Conservation (phyloP, 2,113 vertebrate genomes). For the Peucedramus taeniatus region DNA sequence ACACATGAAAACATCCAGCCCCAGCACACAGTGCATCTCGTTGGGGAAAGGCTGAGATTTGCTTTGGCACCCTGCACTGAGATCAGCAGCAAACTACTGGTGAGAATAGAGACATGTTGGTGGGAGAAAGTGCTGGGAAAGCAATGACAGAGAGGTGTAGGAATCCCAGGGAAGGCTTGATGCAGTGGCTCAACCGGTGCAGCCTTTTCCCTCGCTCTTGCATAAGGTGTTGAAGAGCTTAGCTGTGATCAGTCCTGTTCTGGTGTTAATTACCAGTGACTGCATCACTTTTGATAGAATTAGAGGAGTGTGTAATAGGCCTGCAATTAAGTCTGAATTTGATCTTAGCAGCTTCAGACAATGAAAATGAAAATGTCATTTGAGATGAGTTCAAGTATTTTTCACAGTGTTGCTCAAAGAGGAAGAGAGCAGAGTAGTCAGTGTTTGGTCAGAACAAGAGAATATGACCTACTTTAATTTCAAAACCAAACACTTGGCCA, state of each 20-base stretch:
- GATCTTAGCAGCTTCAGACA: slow-evolving; percentile 27
- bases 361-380: background rate
- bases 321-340: slow-evolving; percentile 27
- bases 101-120: background rate
- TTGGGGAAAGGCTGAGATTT: background rate
- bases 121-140: background rate
- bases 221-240: background rate
- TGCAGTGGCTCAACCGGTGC: fast-evolving
- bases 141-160: background rate
- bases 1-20: background rate
- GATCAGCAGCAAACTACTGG: background rate
- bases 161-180: slow-evolving; percentile 28
- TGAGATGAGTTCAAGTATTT: background rate
- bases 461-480: background rate
- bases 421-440: background rate
- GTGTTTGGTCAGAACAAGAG: background rate
- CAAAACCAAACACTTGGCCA: background rate
- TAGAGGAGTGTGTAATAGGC: background rate
- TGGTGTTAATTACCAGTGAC: slow-evolving; percentile 14
- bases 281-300: background rate
- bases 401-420: background rate
- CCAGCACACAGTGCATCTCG: fast-evolving
- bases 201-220: background rate
- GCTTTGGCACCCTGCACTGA: background rate
- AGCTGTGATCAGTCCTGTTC: background rate